Conservation (phyloP, 1,140 invertebrate genomes). For the Hycleus cichorii region DNA sequence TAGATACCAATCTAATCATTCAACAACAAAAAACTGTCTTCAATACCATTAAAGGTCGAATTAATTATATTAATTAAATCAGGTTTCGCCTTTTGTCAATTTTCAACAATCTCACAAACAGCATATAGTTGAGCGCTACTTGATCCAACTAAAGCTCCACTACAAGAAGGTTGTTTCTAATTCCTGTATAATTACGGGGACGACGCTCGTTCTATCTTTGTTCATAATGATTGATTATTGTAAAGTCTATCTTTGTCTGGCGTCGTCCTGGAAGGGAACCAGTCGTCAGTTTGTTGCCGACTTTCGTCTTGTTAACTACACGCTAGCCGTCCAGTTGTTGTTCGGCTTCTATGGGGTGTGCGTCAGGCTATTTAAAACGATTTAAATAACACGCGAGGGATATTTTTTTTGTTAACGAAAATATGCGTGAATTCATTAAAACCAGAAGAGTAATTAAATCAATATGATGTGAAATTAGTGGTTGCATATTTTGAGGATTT, state of each 20-base stretch:
- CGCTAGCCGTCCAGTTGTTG: constrained; percentile 20
- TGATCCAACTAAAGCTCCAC: constrained; percentile 18
- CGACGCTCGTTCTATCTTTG: constrained; percentile 9
- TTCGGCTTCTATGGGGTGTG: constrained; percentile 15
- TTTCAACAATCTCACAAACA: constrained; percentile 28
- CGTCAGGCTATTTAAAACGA: constrained; percentile 3
- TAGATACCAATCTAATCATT: no score
- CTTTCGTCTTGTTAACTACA: constrained; percentile 18
- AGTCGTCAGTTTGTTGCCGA: constrained; percentile 26
- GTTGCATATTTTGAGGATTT: no score
- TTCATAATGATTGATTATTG: constrained; percentile 14
- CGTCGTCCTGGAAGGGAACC: constrained; percentile 22
- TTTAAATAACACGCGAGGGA: background rate
- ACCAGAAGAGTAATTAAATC: no score
- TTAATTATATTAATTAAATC: constrained; percentile 32
- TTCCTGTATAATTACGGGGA: constrained; percentile 28
- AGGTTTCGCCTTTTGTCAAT: constrained; percentile 27
- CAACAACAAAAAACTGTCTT: no score
- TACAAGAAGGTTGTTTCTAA: constrained; percentile 33
- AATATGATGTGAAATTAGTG: no score
- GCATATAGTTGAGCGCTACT: constrained; percentile 25
- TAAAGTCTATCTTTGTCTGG: constrained; percentile 18
- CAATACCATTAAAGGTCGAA: background rate
- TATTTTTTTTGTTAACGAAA: no score
- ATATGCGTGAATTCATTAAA: no score